Base-by-base conservation (phyloP, 2,888 invertebrate species). In the Gisinianus flammeolus region DNA sequence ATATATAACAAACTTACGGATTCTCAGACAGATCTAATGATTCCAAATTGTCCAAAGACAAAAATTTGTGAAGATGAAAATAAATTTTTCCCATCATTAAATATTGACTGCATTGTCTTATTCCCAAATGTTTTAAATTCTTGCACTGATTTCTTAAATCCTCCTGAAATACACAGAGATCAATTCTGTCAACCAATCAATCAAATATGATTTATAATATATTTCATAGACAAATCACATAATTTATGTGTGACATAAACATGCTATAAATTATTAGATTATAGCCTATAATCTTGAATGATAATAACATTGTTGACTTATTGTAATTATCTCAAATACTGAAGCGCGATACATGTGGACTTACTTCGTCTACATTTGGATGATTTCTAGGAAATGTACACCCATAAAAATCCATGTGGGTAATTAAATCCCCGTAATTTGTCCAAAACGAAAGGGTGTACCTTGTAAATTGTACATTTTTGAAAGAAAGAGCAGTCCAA, bases 381-480 rank as follows among this genome's bases (percentile, higher is more conserved):
- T 77, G 62, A 28, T n/a, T 26, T 16, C 79, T 79, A 31, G 81
- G 80, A 33, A 82, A 76, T 1, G 82, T 78, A 68, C 80, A 81
- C 5, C 79, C 81, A 69, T 74, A 79, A 72, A 82, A 82, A 19
- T 82, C 82, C n/a, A 82, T 54, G 28, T 79, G 76, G 0, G 82
- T 82, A 19, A 82, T 81, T 12, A 24, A 33, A 24, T 82, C 79
- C n/a, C 78, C 75, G 33, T 77, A 81, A 2, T 73, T 44, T 5
- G 28, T 56, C 82, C 82, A 82, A 70, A 82, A 82, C 0, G 62
- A 71, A 33, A 79, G 44, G 0, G 79, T 80, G 26, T 76, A 76
- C 44, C 78, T 64, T n/a, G 81, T 78, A 0, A 82, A 19, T 30
- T 80, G 80, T 12, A 82, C 56, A 22, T 80, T 80, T 62, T 79